Evolutionary conservation across 2,113 vertebrate species (phyloP).

Genomic region (Corythoichthys haematopterus): DNA sequence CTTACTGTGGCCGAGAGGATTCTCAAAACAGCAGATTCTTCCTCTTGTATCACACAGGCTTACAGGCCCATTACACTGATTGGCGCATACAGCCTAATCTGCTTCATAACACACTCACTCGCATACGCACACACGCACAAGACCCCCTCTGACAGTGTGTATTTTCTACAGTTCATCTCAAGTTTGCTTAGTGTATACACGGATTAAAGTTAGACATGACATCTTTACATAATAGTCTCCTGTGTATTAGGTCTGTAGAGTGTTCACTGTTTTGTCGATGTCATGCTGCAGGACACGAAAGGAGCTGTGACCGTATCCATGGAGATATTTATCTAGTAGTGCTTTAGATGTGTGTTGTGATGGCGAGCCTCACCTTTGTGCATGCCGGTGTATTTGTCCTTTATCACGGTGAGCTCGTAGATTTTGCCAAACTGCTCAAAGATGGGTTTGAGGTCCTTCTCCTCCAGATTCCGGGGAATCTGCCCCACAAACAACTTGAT

Average conservation of each 20-base stretch:
- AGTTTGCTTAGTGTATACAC: not conserved
- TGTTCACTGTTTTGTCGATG: slow-evolving; percentile 18
- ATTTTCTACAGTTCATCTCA: slow-evolving; percentile 4
- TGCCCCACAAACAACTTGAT: slow-evolving; percentile 96
- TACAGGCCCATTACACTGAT: slow-evolving; percentile 70
- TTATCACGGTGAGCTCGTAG: slow-evolving; percentile 95
- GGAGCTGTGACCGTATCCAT: slow-evolving; percentile 64
- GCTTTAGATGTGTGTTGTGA: slow-evolving; percentile 13
- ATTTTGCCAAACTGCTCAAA: slow-evolving; percentile 93
- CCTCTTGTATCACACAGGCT: slow-evolving; percentile 58
- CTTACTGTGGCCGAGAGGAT: slow-evolving; percentile 60
- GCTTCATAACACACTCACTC: slow-evolving; percentile 46
- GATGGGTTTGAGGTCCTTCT: slow-evolving; percentile 89
- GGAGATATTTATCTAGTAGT: slow-evolving; percentile 34
- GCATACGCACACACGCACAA: slow-evolving; percentile 24
- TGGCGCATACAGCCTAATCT: slow-evolving; percentile 63
- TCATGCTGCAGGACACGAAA: slow-evolving; percentile 30
- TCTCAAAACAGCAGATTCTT: slow-evolving; percentile 63
- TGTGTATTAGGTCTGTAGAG: slow-evolving; percentile 8
- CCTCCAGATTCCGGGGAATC: slow-evolving; percentile 91
- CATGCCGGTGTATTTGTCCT: slow-evolving; percentile 97
- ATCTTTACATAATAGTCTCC: not conserved
- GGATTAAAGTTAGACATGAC: not conserved
- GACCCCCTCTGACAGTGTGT: slow-evolving; percentile 29
- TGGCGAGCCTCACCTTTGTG: slow-evolving; percentile 82